Conservation (phyloP, 2,113 vertebrate genomes). For the Seriola quinqueradiata region DNA sequence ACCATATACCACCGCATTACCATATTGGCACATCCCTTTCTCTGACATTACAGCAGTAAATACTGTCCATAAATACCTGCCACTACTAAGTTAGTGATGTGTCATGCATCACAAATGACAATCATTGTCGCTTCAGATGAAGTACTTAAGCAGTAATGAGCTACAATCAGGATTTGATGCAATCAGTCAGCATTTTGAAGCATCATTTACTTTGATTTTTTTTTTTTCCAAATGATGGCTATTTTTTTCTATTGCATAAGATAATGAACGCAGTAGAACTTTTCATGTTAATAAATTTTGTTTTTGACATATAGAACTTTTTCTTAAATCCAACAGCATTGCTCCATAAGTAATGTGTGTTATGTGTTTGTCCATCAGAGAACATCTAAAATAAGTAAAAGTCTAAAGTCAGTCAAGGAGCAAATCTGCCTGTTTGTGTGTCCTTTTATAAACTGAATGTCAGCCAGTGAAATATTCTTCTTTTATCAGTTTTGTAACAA, state of each 20-base stretch:
- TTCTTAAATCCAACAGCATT: background rate
- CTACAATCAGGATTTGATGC: conserved; percentile 54
- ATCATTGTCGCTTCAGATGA: conserved; percentile 57
- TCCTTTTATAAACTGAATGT: background rate
- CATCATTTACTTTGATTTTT: conserved; percentile 51
- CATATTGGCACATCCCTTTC: background rate
- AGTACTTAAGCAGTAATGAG: conserved; percentile 59
- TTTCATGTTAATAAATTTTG: background rate
- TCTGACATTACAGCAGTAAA: conserved; percentile 3
- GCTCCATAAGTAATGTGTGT: background rate
- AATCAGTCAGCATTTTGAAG: conserved; percentile 63
- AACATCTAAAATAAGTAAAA: background rate
- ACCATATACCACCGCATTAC: background rate
- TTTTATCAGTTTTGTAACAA: background rate
- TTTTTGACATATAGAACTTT: background rate
- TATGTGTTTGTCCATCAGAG: background rate
- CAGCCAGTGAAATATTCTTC: background rate
- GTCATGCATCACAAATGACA: conserved; percentile 60
- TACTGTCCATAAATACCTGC: conserved; percentile 27
- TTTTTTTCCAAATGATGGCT: conserved; percentile 15
- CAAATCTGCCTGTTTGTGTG: background rate
- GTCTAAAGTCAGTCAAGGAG: background rate
- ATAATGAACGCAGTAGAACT: background rate
- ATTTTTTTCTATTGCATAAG: background rate
- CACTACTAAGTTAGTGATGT: conserved; percentile 46